These are phyloP conservation scores for Mus caroli DNA, from an alignment of 2,797 vertebrate species.

Conservation along the genomic window DNA sequence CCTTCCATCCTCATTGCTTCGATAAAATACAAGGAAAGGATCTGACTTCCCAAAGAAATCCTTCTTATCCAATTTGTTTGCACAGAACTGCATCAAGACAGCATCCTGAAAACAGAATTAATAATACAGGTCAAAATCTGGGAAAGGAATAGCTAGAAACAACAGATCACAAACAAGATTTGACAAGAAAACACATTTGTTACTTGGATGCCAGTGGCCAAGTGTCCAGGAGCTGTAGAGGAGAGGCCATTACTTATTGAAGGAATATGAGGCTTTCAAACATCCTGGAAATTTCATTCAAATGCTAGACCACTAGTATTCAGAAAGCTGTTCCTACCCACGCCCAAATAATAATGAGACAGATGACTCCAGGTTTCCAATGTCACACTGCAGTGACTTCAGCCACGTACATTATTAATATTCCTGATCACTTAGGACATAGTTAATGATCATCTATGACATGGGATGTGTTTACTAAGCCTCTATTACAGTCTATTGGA, in stretches of 20 bases:
- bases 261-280: background rate
- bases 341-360: background rate
- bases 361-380: background rate
- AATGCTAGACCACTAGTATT: background rate
- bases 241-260: background rate
- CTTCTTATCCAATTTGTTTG: conserved; percentile 99
- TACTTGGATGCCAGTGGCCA: conserved; percentile 28
- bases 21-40: conserved; percentile 98
- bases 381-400: background rate
- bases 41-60: conserved; percentile 99
- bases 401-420: background rate
- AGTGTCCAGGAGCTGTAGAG: background rate
- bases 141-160: conserved; percentile 55
- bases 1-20: conserved; percentile 99
- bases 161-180: conserved; percentile 40
- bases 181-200: conserved; percentile 62
- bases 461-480: background rate
- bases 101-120: conserved; percentile 91
- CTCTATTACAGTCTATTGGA: background rate
- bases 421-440: conserved; percentile 2
- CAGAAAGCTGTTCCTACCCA: background rate
- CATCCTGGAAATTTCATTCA: background rate
- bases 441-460: background rate
- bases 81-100: conserved; percentile 97
- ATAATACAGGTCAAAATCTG: conserved; percentile 59